These are phyloP conservation scores for Drosophila busckii DNA, from an alignment of 1,140 invertebrate genomes.

Conservation along the genomic window DNA sequence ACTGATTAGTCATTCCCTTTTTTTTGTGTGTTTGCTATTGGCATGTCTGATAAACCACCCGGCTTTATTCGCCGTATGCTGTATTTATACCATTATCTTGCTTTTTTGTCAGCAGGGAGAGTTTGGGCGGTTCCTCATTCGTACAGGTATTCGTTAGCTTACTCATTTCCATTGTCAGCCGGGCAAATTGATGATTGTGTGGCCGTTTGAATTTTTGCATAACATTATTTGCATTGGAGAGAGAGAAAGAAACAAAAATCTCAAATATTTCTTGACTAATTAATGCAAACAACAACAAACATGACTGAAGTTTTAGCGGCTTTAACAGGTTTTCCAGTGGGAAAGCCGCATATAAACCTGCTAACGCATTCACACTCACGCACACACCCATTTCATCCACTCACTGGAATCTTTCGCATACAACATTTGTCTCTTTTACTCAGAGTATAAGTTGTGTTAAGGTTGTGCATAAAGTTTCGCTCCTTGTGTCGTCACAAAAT, in stretches of 20 bases:
- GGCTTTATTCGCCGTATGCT: constrained; percentile 52
- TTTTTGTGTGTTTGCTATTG: constrained; percentile 45
- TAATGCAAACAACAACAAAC: constrained; percentile 71
- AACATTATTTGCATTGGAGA: constrained; percentile 50
- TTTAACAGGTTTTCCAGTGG: constrained; percentile 71
- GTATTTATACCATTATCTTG: constrained; percentile 51
- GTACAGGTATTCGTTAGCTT: constrained; percentile 9
- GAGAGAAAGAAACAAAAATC: constrained; percentile 53
- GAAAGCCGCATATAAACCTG: constrained; percentile 36
- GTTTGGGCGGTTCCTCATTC: constrained; percentile 9
- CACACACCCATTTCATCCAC: constrained; percentile 9
- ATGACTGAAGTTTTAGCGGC: constrained; percentile 66
- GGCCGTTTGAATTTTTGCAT: constrained; percentile 47
- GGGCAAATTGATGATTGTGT: constrained; percentile 14
- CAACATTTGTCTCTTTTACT: too few relatives aligned
- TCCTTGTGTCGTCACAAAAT: too few relatives aligned
- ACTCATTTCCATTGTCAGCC: constrained; percentile 44
- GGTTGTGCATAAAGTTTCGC: too few relatives aligned
- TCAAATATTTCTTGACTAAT: constrained; percentile 72
- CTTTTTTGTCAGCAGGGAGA: constrained; percentile 14
- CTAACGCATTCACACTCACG: constrained; percentile 35
- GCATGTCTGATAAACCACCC: constrained; percentile 66
- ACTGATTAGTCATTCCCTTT: constrained; percentile 54
- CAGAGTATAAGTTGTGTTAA: too few relatives aligned
- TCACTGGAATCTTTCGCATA: constrained; percentile 55